A percentile compares a stretch with the other conserved stretches of the same genome.
Conservation (phyloP, 2,888 invertebrate genomes). For the Ypsolopha sequella region DNA sequence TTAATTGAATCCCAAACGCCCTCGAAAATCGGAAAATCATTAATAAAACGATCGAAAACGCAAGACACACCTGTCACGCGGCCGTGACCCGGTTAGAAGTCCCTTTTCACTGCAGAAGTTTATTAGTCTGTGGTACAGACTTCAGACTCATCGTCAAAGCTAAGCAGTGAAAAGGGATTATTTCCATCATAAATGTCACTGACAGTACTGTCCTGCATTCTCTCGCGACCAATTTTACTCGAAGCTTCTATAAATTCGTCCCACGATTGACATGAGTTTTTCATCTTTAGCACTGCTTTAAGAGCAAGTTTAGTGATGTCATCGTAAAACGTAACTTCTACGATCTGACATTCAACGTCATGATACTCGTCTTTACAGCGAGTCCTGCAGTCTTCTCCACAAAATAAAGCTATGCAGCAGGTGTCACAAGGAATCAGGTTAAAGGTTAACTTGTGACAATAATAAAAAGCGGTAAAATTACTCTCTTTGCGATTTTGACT, state of each 20-base stretch:
- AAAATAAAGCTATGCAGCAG: slow-evolving; percentile 7
- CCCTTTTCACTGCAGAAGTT: too few relatives aligned
- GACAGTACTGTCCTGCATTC: slow-evolving; percentile 1
- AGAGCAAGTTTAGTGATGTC: background rate
- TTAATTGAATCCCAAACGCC: too few relatives aligned
- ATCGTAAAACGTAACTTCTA: background rate
- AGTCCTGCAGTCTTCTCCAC: slow-evolving; percentile 4
- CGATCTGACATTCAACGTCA: background rate
- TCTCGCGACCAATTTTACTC: background rate
- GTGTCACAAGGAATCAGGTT: slow-evolving; percentile 8
- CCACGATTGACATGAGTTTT: slow-evolving; percentile 2
- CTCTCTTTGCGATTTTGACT: slow-evolving; percentile 1
- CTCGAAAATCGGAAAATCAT: too few relatives aligned
- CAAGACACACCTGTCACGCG: too few relatives aligned
- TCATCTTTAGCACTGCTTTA: background rate
- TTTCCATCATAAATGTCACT: slow-evolving; percentile 5
- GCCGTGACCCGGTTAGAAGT: too few relatives aligned
- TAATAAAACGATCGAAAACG: too few relatives aligned
- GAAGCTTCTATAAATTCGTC: slow-evolving; percentile 5
- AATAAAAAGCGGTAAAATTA: slow-evolving; percentile 4
- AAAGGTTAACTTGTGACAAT: slow-evolving; percentile 6
- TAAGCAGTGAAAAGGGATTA: slow-evolving; percentile 5
- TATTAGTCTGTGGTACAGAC: background rate
- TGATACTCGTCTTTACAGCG: slow-evolving; percentile 5
- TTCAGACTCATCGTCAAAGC: background rate